Percentiles rank a stretch among this genome's conserved stretches.
Evolutionary conservation across 2,888 invertebrate species (phyloP).

Genomic region (Blomia tropicalis): DNA sequence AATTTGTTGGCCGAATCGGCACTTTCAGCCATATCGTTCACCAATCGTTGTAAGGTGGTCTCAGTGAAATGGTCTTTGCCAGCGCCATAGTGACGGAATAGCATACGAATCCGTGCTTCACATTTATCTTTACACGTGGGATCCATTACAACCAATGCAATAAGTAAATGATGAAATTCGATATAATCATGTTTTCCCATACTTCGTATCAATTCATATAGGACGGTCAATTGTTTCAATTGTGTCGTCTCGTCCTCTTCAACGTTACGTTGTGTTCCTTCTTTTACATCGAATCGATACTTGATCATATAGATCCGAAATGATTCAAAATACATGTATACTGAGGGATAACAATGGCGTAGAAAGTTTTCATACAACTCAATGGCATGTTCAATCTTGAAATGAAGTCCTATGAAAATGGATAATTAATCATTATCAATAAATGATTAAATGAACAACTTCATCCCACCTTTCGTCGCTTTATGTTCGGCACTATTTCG

Average conservation of each 20-base stretch:
- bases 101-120: neutral
- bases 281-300: neutral
- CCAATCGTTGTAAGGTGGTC: neutral
- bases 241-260: neutral
- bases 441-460: neutral
- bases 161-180: slow-evolving; percentile 6
- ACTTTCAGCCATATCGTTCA: neutral
- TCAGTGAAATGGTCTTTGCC: neutral
- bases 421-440: neutral
- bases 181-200: neutral
- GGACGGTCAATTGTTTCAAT: neutral
- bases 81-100: slow-evolving; percentile 6
- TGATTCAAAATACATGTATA: slow-evolving; percentile 15
- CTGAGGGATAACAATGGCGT: slow-evolving; percentile 17
- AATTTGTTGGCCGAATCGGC: neutral
- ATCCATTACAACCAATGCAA: slow-evolving; percentile 9
- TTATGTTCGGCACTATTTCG: neutral
- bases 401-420: neutral
- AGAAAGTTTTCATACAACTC: slow-evolving; percentile 19
- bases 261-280: neutral
- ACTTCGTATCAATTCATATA: neutral
- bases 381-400: slow-evolving; percentile 5
- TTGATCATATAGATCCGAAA: neutral
- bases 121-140: neutral
- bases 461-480: neutral